Percentiles rank a stretch among this genome's conserved stretches.
Evolutionary conservation across 2,113 vertebrate species (phyloP).

Genomic region (Protobothrops flavoviridis): DNA sequence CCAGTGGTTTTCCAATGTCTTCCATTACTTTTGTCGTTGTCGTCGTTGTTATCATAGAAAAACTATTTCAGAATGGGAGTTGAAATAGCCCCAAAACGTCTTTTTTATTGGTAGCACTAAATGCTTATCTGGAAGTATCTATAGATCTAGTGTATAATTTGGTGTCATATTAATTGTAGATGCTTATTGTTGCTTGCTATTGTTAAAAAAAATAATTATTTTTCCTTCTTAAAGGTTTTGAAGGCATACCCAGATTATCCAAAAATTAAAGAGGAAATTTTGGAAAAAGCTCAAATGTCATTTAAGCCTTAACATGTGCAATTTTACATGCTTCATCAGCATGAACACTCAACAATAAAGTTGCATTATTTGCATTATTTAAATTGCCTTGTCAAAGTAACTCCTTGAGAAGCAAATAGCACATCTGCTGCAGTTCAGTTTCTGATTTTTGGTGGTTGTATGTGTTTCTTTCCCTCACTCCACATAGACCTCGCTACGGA

Average conservation of each 20-base stretch:
- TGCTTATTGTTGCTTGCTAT: too few relatives aligned
- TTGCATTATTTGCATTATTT: not conserved
- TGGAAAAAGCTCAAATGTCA: slow-evolving; percentile 68
- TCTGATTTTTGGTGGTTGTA: not conserved
- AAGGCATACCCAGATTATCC: slow-evolving; percentile 69
- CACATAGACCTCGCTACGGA: not conserved
- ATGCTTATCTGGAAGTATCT: not conserved
- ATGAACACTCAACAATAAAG: slow-evolving; percentile 8
- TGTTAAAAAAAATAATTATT: not conserved
- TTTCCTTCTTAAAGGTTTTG: slow-evolving; percentile 64
- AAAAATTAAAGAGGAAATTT: slow-evolving; percentile 70
- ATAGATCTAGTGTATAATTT: not conserved
- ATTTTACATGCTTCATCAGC: not conserved
- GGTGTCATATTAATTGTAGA: not conserved
- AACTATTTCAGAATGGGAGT: not conserved
- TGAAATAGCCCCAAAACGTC: not conserved
- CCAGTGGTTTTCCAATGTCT: not conserved
- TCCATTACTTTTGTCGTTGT: not conserved
- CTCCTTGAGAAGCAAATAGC: not conserved
- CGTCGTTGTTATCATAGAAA: not conserved
- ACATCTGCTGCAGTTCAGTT: not conserved
- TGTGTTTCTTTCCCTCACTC: not conserved
- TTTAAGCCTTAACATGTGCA: slow-evolving; percentile 55
- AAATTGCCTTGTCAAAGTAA: not conserved
- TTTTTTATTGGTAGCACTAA: not conserved